phyloP scores from a whole-genome alignment of 2,888 invertebrate genomes.

The Phlogophora meticulosa region DNA sequence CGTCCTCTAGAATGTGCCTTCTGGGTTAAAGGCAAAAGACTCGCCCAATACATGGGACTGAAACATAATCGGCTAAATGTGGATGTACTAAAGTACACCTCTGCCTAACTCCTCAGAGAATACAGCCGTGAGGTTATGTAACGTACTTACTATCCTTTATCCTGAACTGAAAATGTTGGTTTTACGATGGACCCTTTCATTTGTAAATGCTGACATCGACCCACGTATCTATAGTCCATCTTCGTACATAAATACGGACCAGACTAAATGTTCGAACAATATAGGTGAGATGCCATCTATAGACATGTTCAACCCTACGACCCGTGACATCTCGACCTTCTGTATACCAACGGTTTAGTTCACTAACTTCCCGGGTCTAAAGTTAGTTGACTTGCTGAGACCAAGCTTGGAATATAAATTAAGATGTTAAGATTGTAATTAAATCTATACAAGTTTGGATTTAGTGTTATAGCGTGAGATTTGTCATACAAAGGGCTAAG shows the following conservation, averaged over 20 bases:
- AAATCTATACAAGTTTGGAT: constrained; percentile 25
- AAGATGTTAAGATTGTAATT: constrained; percentile 21
- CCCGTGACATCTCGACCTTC: constrained; percentile 22
- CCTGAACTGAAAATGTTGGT: background rate
- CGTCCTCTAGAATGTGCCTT: too few relatives aligned
- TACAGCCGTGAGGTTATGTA: too few relatives aligned
- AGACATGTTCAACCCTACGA: constrained; percentile 42
- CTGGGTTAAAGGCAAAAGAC: too few relatives aligned
- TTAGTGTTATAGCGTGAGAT: background rate
- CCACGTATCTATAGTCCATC: background rate
- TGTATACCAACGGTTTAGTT: constrained; percentile 26
- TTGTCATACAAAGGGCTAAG: background rate
- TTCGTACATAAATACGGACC: constrained; percentile 1
- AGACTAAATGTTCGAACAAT: background rate
- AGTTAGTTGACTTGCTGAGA: constrained; percentile 37
- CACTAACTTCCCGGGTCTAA: constrained; percentile 35
- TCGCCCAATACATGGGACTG: too few relatives aligned
- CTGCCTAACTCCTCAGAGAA: too few relatives aligned
- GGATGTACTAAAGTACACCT: too few relatives aligned
- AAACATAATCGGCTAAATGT: too few relatives aligned
- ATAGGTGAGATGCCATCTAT: constrained; percentile 25
- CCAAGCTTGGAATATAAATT: constrained; percentile 32
- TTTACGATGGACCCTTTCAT: constrained; percentile 4
- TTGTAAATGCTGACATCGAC: background rate
- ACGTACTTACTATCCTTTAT: too few relatives aligned